A percentile compares a stretch with the other conserved stretches of the same genome.
Conservation (phyloP, 2,113 vertebrate genomes). For the Amblyornis subalaris region DNA sequence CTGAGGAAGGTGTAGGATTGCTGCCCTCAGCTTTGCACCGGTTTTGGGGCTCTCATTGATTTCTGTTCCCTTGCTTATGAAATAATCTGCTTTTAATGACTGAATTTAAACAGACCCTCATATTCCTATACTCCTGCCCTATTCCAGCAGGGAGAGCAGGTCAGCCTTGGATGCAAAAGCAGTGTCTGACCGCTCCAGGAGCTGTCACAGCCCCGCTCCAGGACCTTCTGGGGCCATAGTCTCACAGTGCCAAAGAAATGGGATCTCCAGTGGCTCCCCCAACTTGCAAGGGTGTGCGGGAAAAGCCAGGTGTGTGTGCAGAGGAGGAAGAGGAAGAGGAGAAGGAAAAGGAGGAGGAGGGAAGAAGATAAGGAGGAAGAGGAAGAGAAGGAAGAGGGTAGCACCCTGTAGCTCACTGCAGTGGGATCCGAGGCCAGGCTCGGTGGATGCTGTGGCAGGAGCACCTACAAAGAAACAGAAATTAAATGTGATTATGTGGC, state of each 20-base stretch:
- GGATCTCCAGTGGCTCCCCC: rapidly evolving
- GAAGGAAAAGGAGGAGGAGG: not conserved
- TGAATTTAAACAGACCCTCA: not conserved
- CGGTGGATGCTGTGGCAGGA: not conserved
- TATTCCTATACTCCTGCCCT: rapidly evolving
- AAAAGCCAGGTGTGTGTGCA: not conserved
- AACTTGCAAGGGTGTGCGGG: rapidly evolving
- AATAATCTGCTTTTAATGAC: rapidly evolving
- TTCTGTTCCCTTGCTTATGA: not conserved
- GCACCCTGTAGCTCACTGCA: not conserved
- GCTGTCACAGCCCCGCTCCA: not conserved
- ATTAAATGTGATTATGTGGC: rapidly evolving
- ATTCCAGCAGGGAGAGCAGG: rapidly evolving
- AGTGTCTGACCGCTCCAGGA: not conserved
- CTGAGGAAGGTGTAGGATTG: not conserved
- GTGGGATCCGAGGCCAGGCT: not conserved
- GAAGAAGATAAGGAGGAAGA: not conserved
- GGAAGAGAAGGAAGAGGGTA: not conserved
- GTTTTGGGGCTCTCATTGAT: rapidly evolving
- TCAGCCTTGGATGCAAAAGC: not conserved
- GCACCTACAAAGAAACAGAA: not conserved
- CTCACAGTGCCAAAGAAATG: rapidly evolving
- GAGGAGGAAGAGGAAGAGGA: not conserved
- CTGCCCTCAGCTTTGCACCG: not conserved
- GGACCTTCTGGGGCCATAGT: rapidly evolving